Conservation (phyloP, 2,888 invertebrate species). For the Monopis laevigella region DNA sequence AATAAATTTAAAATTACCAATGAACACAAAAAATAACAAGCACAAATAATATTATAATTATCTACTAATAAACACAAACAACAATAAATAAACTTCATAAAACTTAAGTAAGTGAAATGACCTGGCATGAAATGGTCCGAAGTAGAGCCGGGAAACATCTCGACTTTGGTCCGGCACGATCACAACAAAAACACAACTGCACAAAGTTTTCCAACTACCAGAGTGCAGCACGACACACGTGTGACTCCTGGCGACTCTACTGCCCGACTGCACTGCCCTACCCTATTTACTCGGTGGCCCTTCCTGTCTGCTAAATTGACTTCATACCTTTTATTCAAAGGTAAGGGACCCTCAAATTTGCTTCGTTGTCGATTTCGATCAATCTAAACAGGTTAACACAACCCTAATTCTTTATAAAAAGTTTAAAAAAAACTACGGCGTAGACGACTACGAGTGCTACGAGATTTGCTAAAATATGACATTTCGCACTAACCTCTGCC, state of each 20-base stretch:
- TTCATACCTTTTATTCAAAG: slow-evolving; percentile 65
- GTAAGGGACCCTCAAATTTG: slow-evolving; percentile 54
- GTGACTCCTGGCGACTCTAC: slow-evolving; percentile 31
- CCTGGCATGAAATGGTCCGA: slow-evolving; percentile 48
- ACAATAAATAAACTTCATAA: not conserved
- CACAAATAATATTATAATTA: not conserved
- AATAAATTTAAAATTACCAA: not conserved
- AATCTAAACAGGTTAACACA: slow-evolving; percentile 33
- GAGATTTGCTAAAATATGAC: slow-evolving; percentile 5
- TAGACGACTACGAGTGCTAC: slow-evolving; percentile 22
- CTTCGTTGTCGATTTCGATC: slow-evolving; percentile 30
- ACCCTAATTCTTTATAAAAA: too few species aligned
- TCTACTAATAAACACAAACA: not conserved
- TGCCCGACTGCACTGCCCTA: slow-evolving; percentile 56
- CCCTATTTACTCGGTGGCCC: slow-evolving; percentile 61
- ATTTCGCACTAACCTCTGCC: slow-evolving; percentile 21
- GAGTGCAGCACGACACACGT: slow-evolving; percentile 32
- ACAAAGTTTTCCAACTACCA: too few species aligned
- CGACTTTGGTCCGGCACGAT: slow-evolving; percentile 24
- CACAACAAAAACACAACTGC: not conserved
- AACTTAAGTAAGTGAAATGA: slow-evolving; percentile 24
- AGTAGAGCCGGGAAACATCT: slow-evolving; percentile 57
- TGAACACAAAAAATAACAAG: not conserved
- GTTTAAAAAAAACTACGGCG: slow-evolving; percentile 8
- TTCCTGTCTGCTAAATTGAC: slow-evolving; percentile 62